Base-by-base conservation (phyloP, 2,113 vertebrate species). In the Coptodon bakossiorum region DNA sequence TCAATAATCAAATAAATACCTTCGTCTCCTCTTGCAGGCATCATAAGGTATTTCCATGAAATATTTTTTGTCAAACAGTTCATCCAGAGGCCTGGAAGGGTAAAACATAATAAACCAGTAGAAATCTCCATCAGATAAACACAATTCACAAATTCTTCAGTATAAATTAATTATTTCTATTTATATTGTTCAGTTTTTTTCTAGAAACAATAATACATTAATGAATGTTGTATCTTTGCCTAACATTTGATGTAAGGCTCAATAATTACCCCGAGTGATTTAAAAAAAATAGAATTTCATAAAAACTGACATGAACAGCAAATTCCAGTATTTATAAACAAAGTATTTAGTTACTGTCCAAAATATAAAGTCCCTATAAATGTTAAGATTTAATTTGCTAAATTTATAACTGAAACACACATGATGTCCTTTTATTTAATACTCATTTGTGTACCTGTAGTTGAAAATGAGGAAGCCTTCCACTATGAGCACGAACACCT, bases 391-490 rank as follows among this genome's bases (percentile, higher is more conserved):
- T 31, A 31, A 76, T 76, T 48, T 27, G 2, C 3, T 27, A 22
- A 19, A 76, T 48, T 29, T 3, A 48, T 29, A 59, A 52, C 24
- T 73, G 34, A 61, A 54, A 68, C 34, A n/a, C 52, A 59, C 9
- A 66, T 19, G 8, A 24, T 12, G n/a, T 53, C 27, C 7, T 17
- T 43, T 22, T 10, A 31, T 36, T n/a, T 22, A 48, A 83, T 17
- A 22, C 27, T 88, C 14, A 34, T 31, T 57, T 48, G 38, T 96
- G 95, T 97, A 99, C 98, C 96, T 96, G 89, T 98, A 96, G 92
- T 97, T 98, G 94, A 97, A 99, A 85, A 99, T 97, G 66, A 99
- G 98, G 94, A 99, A 99, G 31, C 98, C 98, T 95, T 99, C 98
- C 22, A 98, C 95, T 86, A 99, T 97, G 91, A 99, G 96, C 91